Evolutionary conservation across 2,888 invertebrate species (phyloP).

Genomic region (Sinopyrophorus schimmeli): DNA sequence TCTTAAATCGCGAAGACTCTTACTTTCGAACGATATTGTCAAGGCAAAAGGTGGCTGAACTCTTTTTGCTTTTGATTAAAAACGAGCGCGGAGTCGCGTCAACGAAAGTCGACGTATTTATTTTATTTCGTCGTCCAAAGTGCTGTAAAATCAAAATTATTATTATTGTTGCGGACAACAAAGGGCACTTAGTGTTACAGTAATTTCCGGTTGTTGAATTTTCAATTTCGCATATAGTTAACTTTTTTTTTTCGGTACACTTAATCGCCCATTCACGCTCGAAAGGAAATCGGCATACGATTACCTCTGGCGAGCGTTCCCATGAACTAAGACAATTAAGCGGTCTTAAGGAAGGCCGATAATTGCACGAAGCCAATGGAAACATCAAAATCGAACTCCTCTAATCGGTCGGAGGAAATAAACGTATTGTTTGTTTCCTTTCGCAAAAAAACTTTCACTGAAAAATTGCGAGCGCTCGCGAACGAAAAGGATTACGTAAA

Average conservation of each 20-base stretch:
- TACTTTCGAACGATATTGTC: conserved; percentile 38
- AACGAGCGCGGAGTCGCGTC: no score
- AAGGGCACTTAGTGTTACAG: conserved; percentile 8
- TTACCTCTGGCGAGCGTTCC: conserved; percentile 8
- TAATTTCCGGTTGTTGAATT: conserved; percentile 13
- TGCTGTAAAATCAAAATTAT: conserved; percentile 7
- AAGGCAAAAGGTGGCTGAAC: conserved; percentile 40
- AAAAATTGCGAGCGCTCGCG: neutral
- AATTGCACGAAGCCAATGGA: no score
- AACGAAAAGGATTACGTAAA: conserved; percentile 2
- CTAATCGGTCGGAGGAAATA: no score
- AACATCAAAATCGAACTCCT: no score
- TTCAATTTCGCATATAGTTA: conserved; percentile 9
- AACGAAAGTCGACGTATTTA: conserved; percentile 1
- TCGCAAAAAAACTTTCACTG: neutral
- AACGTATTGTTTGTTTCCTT: no score
- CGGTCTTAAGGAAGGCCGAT: no score
- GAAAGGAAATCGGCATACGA: conserved; percentile 5
- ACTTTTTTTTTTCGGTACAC: conserved; percentile 5
- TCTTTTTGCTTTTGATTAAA: conserved; percentile 5
- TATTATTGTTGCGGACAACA: conserved; percentile 11
- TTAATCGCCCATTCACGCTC: conserved; percentile 8
- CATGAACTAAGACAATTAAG: neutral
- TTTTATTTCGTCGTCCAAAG: no score
- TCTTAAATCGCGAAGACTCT: conserved; percentile 28